Evolutionary conservation across 2,797 vertebrate genomes (phyloP), one percentile per base, ranked within the genome.

Genomic region (Pogoniulus pusillus): DNA sequence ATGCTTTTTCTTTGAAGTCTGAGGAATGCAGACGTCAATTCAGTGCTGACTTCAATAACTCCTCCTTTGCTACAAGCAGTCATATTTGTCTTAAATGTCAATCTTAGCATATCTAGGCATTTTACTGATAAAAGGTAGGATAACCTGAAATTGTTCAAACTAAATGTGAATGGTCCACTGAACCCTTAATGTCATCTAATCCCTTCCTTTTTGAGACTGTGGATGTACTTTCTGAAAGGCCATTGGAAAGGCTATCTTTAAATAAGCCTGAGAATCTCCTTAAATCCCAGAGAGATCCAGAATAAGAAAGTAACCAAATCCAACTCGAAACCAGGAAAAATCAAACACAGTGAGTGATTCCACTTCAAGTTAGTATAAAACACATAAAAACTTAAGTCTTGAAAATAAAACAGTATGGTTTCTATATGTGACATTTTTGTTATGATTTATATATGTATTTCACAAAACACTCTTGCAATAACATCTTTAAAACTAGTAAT

Each of bases 1-100:
- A 96, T 95, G n/a, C 26, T 94, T 93, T 93, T 73, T 78, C 82
- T 97, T 95, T 96, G 89, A 96, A 93, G 85, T 87, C 23, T 86
- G 32, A 89, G 58, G 63, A 92, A 93, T 26, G 35, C 75, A 96
- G 85, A 41, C 88, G 68, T 68, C 85, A 84, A 66, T 81, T 80
- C 29, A 66, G 6, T 11, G 5, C 17, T 73, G 63, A 75, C 70
- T 91, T 85, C n/a, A 35, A 1, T n/a, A 87, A 83, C 18, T 73
- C 59, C 41, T 64, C 34, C 76, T 91, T 69, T 75, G 30, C 62
- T 89, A 41, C 53, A 93, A 73, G 51, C 45, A 60, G 53, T 49
- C 30, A 20, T 89, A 53, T 78, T 65, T 75, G 89, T 87, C 68
- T 92, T 62, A 85, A 43, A 76, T 85, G 64, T 63, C 43, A 57